These are phyloP conservation scores for Myotis vivesi DNA, from an alignment of 2,797 vertebrate genomes.

Conservation along the genomic window DNA sequence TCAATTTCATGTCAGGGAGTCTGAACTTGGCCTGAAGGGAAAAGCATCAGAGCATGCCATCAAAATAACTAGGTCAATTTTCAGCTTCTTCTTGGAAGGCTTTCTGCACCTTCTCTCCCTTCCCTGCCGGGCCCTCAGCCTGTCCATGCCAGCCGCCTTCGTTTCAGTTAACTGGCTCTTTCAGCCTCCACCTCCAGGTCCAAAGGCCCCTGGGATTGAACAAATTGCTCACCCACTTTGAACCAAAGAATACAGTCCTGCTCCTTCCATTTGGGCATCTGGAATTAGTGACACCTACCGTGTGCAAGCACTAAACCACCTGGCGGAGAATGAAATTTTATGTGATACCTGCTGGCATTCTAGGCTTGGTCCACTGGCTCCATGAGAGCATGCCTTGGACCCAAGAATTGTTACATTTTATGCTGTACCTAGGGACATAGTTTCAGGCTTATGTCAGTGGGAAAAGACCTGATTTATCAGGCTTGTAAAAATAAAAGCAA, in stretches of 20 bases:
- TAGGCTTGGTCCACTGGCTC: conserved; percentile 8
- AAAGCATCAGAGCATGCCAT: conserved; percentile 47
- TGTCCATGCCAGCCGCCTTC: conserved; percentile 59
- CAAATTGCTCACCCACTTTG: conserved; percentile 54
- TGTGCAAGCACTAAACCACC: conserved; percentile 23
- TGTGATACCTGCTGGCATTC: background rate
- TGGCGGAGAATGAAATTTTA: background rate
- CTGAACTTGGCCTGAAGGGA: conserved; percentile 49
- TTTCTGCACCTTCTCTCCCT: conserved; percentile 59
- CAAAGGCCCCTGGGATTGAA: conserved; percentile 72
- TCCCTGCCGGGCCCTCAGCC: conserved; percentile 43
- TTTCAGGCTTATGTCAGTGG: conserved; percentile 13
- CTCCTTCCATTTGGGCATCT: background rate
- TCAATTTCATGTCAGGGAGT: conserved; percentile 30
- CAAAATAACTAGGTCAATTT: conserved; percentile 75
- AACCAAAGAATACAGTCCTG: background rate
- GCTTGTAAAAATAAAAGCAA: background rate
- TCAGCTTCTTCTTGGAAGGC: conserved; percentile 77
- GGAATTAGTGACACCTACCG: background rate
- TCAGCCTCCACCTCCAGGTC: conserved; percentile 62
- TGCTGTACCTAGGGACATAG: background rate
- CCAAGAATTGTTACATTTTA: background rate
- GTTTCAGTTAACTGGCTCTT: conserved; percentile 63
- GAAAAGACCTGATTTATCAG: conserved; percentile 41
- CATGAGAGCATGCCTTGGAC: background rate